Conservation (phyloP, 2,113 vertebrate species). For the Ia io region DNA sequence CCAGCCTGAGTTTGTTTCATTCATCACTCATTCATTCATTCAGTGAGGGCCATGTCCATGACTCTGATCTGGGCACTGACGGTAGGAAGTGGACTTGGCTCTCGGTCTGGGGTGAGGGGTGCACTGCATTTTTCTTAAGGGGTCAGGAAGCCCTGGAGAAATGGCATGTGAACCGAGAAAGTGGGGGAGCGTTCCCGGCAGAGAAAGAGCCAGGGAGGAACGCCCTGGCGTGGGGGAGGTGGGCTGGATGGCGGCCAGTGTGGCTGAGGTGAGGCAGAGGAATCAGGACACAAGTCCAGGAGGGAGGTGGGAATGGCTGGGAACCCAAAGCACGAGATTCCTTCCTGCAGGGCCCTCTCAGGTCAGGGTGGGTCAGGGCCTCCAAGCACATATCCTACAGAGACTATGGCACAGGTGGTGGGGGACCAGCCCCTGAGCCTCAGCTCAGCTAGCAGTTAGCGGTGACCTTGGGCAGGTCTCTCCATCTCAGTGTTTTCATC, state of each 20-base stretch:
- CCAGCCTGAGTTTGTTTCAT: background rate
- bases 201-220: background rate
- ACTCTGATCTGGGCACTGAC: background rate
- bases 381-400: fast-evolving
- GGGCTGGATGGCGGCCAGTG: background rate
- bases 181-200: background rate
- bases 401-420: background rate
- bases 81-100: background rate
- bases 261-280: background rate
- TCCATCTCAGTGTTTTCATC: background rate
- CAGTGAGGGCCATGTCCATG: background rate
- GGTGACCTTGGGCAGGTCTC: background rate
- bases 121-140: background rate
- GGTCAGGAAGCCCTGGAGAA: background rate
- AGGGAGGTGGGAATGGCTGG: background rate
- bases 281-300: background rate
- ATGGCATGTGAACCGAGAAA: background rate
- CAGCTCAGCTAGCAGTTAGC: background rate
- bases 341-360: background rate
- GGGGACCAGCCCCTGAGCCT: background rate
- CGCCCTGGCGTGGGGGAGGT: too few relatives aligned
- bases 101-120: background rate
- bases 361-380: background rate
- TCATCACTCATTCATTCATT: background rate
- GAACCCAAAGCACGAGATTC: background rate